Base-by-base conservation (phyloP, 2,113 vertebrate species). In the Aptenodytes patagonicus region DNA sequence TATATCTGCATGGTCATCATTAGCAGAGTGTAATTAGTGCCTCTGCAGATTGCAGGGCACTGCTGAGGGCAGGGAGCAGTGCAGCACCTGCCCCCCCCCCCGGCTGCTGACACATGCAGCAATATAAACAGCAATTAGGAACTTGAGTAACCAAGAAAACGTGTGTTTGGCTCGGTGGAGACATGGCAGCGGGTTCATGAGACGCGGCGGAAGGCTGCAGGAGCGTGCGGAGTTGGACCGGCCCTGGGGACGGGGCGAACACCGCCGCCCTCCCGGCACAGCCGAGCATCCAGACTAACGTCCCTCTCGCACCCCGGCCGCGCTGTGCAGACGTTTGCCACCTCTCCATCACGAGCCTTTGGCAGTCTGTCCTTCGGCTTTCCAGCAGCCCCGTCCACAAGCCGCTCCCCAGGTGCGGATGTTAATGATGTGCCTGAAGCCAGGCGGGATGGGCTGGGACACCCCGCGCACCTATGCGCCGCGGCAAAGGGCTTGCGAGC, bases 401-500 rank as follows among this genome's bases (percentile, higher is more conserved):
- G 16, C 54, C 0, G 2, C 58, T 68, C 76, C 61, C 55, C 0
- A 0, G 54, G 44, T 29, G 38, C 0, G 0, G 65, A 57, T 24
- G 32, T 46, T 14, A 68, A 40, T 0, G 24, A 49, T 1, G 10
- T 80, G 28, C 71, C 84, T 10, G 3, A 88, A 77, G 55, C 44
- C 72, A 52, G 68, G 46, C 1, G 3, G 79, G 69, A 64, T 0
- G 17, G 54, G 58, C 66, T 86, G 87, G 46, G 82, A 61, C 17
- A 51, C 32, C 46, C 82, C 17, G 7, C 24, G 7, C n/a, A 34
- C 46, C 40, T 40, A 6, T 3, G 4, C 2, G 0, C 47, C 10
- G 4, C 7, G 7, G 80, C 61, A 6, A 57, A 68, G 55, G 83
- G 75, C 84, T 77, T 25, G 47, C 9, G 25, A 78, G 54, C 85